Conservation (phyloP, 2,113 vertebrate genomes). For the Oreocharis arfaki region DNA sequence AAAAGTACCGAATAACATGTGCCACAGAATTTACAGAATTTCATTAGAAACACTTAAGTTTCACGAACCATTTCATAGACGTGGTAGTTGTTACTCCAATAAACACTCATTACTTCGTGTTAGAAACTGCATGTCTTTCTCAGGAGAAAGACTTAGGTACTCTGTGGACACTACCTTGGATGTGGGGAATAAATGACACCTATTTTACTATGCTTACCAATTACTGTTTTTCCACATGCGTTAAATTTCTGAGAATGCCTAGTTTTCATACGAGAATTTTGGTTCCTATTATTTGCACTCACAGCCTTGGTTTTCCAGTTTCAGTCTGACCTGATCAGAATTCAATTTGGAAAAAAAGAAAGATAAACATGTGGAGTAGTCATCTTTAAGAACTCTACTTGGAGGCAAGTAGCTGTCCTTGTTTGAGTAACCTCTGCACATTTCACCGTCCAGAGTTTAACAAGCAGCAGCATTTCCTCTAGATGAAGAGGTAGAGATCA, state of each 20-base stretch:
- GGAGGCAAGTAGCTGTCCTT: not conserved
- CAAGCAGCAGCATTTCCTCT: not conserved
- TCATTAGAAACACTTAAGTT: not conserved
- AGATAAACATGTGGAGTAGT: not conserved
- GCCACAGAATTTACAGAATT: not conserved
- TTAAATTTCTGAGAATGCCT: not conserved
- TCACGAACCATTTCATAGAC: accelerated
- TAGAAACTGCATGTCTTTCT: not conserved
- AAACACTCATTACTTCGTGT: accelerated
- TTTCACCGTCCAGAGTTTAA: not conserved
- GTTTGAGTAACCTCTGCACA: not conserved
- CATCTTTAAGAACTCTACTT: not conserved
- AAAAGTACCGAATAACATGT: not conserved
- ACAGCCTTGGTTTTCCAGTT: not conserved
- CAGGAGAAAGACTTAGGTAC: not conserved
- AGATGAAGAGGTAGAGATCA: not conserved
- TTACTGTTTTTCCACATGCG: not conserved
- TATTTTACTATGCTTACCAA: not conserved
- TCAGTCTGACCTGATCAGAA: not conserved
- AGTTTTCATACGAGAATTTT: not conserved
- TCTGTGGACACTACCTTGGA: not conserved
- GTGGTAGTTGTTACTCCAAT: not conserved
- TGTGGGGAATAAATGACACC: not conserved
- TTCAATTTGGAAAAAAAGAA: not conserved
- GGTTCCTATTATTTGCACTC: not conserved